phyloP scores from a whole-genome alignment of 2,888 invertebrate species.

The Pseudoips prasinana region DNA sequence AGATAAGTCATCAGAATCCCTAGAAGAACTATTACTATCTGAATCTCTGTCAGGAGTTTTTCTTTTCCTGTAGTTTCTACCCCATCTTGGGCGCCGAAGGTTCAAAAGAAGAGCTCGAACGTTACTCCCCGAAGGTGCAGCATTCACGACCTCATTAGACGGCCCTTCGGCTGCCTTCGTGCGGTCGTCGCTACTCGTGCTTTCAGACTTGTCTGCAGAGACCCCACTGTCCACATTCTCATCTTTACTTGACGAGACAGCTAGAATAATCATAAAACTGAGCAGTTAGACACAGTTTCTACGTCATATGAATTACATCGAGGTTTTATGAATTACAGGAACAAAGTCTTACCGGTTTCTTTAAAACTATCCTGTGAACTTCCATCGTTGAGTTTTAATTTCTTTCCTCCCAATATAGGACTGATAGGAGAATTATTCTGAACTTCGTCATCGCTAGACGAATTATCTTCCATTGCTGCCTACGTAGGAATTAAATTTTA shows the following conservation, averaged over 20 bases:
- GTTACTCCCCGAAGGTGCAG: conserved; percentile 63
- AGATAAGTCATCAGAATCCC: conserved; percentile 70
- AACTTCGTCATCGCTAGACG: conserved; percentile 68
- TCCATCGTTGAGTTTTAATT: conserved; percentile 72
- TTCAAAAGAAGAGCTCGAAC: conserved; percentile 60
- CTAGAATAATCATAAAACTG: conserved; percentile 48
- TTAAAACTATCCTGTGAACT: conserved; percentile 70
- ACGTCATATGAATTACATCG: conserved; percentile 38
- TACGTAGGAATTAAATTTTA: conserved; percentile 28
- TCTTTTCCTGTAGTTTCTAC: conserved; percentile 67
- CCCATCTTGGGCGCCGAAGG: conserved; percentile 53
- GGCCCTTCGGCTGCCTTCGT: conserved; percentile 46
- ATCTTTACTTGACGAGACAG: conserved; percentile 49
- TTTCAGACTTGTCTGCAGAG: conserved; percentile 74
- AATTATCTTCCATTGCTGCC: conserved; percentile 69
- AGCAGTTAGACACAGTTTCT: conserved; percentile 42
- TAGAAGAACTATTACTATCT: conserved; percentile 60
- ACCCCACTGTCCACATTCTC: conserved; percentile 74
- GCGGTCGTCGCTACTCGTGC: conserved; percentile 66
- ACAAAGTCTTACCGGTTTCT: conserved; percentile 50
- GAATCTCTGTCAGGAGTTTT: conserved; percentile 65
- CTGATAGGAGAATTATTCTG: conserved; percentile 54
- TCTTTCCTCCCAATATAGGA: conserved; percentile 63
- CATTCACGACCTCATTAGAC: conserved; percentile 60
- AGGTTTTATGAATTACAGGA: conserved; percentile 5